Percentiles rank a stretch among this genome's conserved stretches.
Conservation (phyloP, 2,888 invertebrate genomes). For the Trilocha varians region DNA sequence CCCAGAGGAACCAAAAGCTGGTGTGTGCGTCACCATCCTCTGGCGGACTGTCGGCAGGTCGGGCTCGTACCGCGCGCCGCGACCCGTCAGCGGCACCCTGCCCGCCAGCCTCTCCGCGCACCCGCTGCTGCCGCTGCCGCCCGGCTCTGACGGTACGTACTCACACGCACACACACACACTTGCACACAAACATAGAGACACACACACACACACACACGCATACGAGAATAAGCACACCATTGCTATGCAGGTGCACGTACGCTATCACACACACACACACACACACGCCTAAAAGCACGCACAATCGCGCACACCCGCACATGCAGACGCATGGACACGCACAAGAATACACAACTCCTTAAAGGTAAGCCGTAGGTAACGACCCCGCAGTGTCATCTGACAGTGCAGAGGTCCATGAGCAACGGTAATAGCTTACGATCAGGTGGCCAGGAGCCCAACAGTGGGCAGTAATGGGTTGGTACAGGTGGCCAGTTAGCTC, state of each 20-base stretch:
- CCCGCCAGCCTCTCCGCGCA: conserved; percentile 89
- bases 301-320: background rate
- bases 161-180: conserved; percentile 1
- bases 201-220: conserved; percentile 1
- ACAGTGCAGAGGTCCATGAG: no score
- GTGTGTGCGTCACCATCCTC: conserved; percentile 58
- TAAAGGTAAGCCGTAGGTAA: background rate
- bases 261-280: conserved; percentile 4
- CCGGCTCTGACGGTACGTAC: conserved; percentile 74
- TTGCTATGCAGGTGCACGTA: background rate
- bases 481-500: no score
- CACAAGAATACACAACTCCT: background rate
- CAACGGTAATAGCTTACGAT: no score
- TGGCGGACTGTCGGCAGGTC: conserved; percentile 82
- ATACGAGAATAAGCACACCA: background rate
- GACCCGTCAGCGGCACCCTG: conserved; percentile 80
- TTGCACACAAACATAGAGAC: background rate
- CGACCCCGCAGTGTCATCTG: no score
- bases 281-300: background rate
- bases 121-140: conserved; percentile 93
- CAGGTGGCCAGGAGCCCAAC: no score
- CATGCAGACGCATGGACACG: background rate
- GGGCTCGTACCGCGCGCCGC: conserved; percentile 93
- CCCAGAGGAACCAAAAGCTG: conserved; percentile 46
- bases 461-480: no score